phyloP scores from a whole-genome alignment of 2,797 vertebrate genomes.

The Gobionotothen gibberifrons region DNA sequence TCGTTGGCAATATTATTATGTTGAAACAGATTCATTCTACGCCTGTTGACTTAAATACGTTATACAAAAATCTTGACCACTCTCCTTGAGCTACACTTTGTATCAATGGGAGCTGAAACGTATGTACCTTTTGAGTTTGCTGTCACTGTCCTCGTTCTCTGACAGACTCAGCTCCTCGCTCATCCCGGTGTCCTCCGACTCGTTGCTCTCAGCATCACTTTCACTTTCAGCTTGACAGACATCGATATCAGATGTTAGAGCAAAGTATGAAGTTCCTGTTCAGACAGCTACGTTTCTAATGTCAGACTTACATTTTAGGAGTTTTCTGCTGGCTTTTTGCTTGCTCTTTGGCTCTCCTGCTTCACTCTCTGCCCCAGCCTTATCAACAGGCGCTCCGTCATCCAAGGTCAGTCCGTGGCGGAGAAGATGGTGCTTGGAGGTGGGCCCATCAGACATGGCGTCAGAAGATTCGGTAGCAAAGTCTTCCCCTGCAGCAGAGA shows the following conservation, averaged over 20 bases:
- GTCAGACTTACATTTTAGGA: slow-evolving; percentile 39
- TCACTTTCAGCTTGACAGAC: slow-evolving; percentile 53
- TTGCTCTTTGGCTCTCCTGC: slow-evolving; percentile 56
- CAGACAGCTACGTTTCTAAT: background rate
- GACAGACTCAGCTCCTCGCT: slow-evolving; percentile 85
- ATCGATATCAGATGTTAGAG: slow-evolving; percentile 32
- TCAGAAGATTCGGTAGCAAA: slow-evolving; percentile 83
- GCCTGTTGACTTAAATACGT: no score
- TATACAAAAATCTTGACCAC: no score
- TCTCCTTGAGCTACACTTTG: background rate
- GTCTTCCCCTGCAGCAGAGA: slow-evolving; percentile 63
- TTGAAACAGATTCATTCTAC: no score
- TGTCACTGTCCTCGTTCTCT: slow-evolving; percentile 82
- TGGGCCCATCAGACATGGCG: slow-evolving; percentile 73
- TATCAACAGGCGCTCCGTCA: slow-evolving; percentile 82
- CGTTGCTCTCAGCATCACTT: slow-evolving; percentile 80
- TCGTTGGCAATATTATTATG: no score
- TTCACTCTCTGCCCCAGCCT: slow-evolving; percentile 54
- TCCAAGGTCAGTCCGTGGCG: slow-evolving; percentile 88
- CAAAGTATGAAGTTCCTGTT: background rate
- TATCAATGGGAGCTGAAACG: accelerated
- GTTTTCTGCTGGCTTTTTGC: slow-evolving; percentile 76
- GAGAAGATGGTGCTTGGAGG: slow-evolving; percentile 89
- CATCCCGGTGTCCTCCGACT: slow-evolving; percentile 80
- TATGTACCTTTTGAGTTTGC: slow-evolving; percentile 54